Conservation (phyloP, 2,888 invertebrate genomes). For the Margaritifera margaritifera region DNA sequence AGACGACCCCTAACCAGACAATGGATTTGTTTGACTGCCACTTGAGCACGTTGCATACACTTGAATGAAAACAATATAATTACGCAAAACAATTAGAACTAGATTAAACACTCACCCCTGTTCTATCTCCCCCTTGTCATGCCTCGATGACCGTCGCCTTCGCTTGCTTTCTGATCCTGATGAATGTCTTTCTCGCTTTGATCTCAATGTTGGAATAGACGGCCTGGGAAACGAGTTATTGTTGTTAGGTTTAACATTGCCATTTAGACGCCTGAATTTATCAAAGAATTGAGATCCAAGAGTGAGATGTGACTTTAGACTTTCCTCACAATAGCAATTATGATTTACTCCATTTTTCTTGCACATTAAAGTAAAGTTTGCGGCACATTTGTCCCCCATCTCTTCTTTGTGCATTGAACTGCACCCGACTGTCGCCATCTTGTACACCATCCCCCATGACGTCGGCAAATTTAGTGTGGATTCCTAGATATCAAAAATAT, state of each 20-base stretch:
- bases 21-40: constrained; percentile 16
- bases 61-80: too few species aligned
- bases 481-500: constrained; percentile 35
- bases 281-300: constrained; percentile 47
- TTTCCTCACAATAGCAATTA: constrained; percentile 54
- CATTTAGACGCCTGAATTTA: constrained; percentile 51
- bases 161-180: constrained; percentile 46
- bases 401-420: constrained; percentile 59
- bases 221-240: constrained; percentile 60
- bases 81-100: too few species aligned
- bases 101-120: constrained; percentile 38
- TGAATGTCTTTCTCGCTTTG: constrained; percentile 56
- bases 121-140: constrained; percentile 47
- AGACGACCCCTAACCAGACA: constrained; percentile 34
- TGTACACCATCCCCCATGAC: constrained; percentile 62
- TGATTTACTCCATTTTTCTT: constrained; percentile 64
- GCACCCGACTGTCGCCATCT: constrained; percentile 70
- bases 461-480: constrained; percentile 53
- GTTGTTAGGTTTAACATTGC: constrained; percentile 47
- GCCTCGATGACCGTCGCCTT: constrained; percentile 52
- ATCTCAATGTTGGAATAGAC: constrained; percentile 61
- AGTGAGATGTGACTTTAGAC: constrained; percentile 47
- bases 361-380: constrained; percentile 54
- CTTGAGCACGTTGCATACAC: background rate
- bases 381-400: constrained; percentile 48